Base-by-base conservation (phyloP, 2,113 vertebrate genomes). In the Hassar affinis region DNA sequence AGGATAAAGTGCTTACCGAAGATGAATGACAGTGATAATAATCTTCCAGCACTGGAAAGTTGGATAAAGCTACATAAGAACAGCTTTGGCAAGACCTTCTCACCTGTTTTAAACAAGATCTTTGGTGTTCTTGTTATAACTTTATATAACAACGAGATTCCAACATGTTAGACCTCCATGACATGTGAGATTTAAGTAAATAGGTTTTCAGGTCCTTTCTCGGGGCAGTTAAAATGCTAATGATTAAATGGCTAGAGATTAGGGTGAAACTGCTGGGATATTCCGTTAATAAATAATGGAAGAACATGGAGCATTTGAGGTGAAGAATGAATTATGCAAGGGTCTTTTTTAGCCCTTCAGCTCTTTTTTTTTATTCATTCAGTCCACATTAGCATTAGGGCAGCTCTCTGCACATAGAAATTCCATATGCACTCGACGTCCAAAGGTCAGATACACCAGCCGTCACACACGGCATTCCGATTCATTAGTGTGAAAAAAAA, bases 381-480 rank as follows among this genome's bases (percentile, higher is more conserved):
- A 35, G 74, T 77, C 51, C 69, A 84, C 74, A 85, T 89, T 64
- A 80, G 71, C 33, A 61, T 84, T 81, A 87, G 86, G 85, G 83
- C 87, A 89, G 66, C 45, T 51, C 38, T 82, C 64, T 84, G 78
- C 72, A 80, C 64, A 81, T 82, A 76, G 59, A 81, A 86, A 82
- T 83, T 72, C 61, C 81, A 38, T 52, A 88, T 87, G 79, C 59
- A 87, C 61, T 90, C 86, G 77, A 84, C 82, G 78, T 59, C 85
- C 82, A 92, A 91, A 91, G 89, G 91, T 92, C 91, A 91, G 61
- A 89, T 90, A 87, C 90, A 84, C 90, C 90, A 90, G 84, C 89
- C 89, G 88, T 92, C 91, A 90, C 68, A 87, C 89, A 86, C 52
- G 75, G 79, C 89, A 86, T 89, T 71, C 72, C 80, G 66, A 89